phyloP scores from a whole-genome alignment of 1,140 invertebrate genomes.

The Rhopalosiphum maidis region DNA sequence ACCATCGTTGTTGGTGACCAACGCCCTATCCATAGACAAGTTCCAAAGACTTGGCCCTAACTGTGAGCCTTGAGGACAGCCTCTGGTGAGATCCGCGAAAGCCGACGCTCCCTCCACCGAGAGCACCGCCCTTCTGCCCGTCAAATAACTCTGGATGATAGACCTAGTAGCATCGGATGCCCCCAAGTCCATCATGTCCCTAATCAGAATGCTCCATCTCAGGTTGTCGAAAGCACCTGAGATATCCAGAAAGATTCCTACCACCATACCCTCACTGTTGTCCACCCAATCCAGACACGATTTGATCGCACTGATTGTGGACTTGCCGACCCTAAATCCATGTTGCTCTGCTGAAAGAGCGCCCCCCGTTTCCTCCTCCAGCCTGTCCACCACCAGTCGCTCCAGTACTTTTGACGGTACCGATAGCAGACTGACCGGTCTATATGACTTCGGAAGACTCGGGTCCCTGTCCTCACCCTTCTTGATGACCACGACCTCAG shows the following conservation, averaged over 20 bases:
- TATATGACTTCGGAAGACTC: background rate
- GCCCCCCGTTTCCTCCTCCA: background rate
- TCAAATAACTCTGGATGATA: background rate
- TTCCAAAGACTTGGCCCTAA: constrained; percentile 15
- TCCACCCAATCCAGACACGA: background rate
- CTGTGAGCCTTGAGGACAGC: background rate
- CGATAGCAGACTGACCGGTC: background rate
- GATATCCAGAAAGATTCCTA: background rate
- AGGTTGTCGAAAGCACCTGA: constrained; percentile 8
- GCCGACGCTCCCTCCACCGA: background rate
- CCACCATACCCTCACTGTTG: background rate
- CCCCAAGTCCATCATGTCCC: background rate
- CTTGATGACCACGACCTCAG: background rate
- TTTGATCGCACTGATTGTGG: background rate
- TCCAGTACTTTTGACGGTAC: constrained; percentile 5
- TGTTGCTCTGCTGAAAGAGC: background rate
- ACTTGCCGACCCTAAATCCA: background rate
- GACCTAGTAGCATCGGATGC: background rate
- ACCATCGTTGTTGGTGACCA: background rate
- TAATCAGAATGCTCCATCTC: background rate
- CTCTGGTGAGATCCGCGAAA: background rate
- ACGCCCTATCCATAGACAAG: background rate
- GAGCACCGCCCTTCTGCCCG: background rate
- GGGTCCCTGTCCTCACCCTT: background rate
- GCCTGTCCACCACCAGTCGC: background rate